Evolutionary conservation across 2,888 invertebrate genomes (phyloP), one percentile per base, ranked within the genome.

Genomic region (Oscheius sp.): DNA sequence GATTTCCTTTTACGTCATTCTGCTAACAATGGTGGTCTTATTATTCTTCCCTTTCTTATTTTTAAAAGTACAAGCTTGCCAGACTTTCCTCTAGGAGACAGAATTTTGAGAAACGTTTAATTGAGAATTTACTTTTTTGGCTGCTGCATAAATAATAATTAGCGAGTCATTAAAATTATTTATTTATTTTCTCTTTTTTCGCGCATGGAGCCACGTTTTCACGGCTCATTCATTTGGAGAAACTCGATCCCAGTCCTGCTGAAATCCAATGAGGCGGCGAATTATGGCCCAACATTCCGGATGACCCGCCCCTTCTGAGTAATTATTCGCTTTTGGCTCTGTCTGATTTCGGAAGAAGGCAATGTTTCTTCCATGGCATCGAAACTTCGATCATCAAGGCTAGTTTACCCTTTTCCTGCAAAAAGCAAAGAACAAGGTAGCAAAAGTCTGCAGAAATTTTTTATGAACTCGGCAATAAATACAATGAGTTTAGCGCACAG

Each of bases 181-280:
- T 37, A 15, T 37, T 10, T 12, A 31, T 37, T 57, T 20, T 17
- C 33, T 15, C 15, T 61, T 42, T 58, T 58, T 37, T 34, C 42
- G 42, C 58, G 25, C 10, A 48, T 50, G 50, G 55, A 27, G 31
- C 55, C 17, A 48, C 8, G 37, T 12, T 61, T 61, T 61, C 61
- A 61, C 61, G 45, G 61, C 61, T 61, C 61, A 61, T 61, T 61
- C 61, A 61, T 45, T 61, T 39, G n/a, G 45, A 61, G 61, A 61
- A 61, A 61, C 42, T 61, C 61, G 42, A 61, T 29, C 61, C 45
- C 45, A 42, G 42, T 39, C 58, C 45, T 45, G 45, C 20, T 61
- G 61, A 61, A 61, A 61, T 61, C 61, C 61, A 61, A 61, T 61
- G 61, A 61, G 61, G 61, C 61, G 42, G 45, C 61, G 61, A 61